Base-by-base conservation (phyloP, 2,113 vertebrate species). In the Vicugna pacos region DNA sequence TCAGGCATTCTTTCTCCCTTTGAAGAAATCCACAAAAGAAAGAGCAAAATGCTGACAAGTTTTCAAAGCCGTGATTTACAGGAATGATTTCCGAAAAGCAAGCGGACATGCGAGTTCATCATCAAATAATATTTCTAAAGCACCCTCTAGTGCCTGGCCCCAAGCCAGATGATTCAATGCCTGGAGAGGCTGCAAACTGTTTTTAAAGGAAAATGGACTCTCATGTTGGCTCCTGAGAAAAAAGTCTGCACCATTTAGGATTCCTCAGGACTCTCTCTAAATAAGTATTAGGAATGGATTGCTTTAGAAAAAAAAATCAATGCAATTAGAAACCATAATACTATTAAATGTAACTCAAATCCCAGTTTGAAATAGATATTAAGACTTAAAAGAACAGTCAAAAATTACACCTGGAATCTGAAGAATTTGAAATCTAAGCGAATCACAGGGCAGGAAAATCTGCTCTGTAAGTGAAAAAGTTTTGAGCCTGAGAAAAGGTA, bases 21-120 rank as follows among this genome's bases (percentile, higher is more conserved):
- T 98, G 98, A 98, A 98, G 97, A 97, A 93, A 97, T 81, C 79
- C 83, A 77, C 94, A 95, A 62, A 95, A 97, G 95, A 93, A 94
- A 96, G 52, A 95, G 89, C 64, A 95, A 92, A 95, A 87, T 16
- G 30, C 89, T 92, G 93, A 94, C 89, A 67, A 73, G 89, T 89
- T 93, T 96, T 95, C 96, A 91, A 80, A 96, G 93, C 35, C 48
- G 14, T 93, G 93, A 93, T 93, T 98, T 97, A 93, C 70, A 97
- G 93, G 70, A 76, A 93, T n/a, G 54, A 67, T 93, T 97, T 97
- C 75, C 94, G 83, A 90, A 96, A 93, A 96, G 70, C 83, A 88
- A 98, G 96, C 84, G 75, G 93, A 87, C 58, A 90, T 97, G 88
- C 75, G 82, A 97, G 87, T 97, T 94, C 95, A 96, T 96, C 86